These are phyloP conservation scores for Sturnira hondurensis DNA, from an alignment of 2,113 vertebrate genomes.

Conservation along the genomic window DNA sequence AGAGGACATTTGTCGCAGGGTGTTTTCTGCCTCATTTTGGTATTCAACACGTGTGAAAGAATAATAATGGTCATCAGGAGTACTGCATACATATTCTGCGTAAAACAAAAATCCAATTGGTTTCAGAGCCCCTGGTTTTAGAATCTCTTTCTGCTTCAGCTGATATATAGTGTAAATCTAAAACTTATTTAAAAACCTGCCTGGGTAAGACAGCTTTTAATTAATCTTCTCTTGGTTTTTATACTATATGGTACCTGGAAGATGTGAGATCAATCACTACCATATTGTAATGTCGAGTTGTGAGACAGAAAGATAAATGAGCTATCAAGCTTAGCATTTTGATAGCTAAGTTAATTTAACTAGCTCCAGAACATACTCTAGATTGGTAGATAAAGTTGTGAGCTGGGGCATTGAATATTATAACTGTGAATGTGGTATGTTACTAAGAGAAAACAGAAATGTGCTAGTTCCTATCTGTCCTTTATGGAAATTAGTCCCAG, in stretches of 20 bases:
- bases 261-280: constrained; percentile 88
- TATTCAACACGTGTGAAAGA: constrained; percentile 41
- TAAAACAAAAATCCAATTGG: constrained; percentile 67
- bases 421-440: constrained; percentile 37
- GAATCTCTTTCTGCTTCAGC: constrained; percentile 84
- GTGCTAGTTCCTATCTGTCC: constrained; percentile 38
- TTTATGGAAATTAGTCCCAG: constrained; percentile 48
- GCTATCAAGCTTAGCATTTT: constrained; percentile 87
- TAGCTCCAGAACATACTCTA: constrained; percentile 83
- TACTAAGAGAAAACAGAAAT: constrained; percentile 63
- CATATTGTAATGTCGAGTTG: constrained; percentile 83
- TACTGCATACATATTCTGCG: constrained; percentile 65
- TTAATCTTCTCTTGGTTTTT: constrained; percentile 90
- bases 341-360: constrained; percentile 90
- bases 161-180: constrained; percentile 89
- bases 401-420: constrained; percentile 67
- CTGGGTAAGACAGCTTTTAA: constrained; percentile 86
- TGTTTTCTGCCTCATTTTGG: constrained; percentile 31
- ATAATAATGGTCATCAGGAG: constrained; percentile 62
- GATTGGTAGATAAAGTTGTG: constrained; percentile 81
- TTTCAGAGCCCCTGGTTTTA: constrained; percentile 73
- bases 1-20: background rate
- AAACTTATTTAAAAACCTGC: constrained; percentile 91
- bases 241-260: constrained; percentile 88
- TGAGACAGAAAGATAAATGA: constrained; percentile 91